Evolutionary conservation across 1,140 invertebrate species (phyloP).

Genomic region (Cyrtorhinus lividipennis): DNA sequence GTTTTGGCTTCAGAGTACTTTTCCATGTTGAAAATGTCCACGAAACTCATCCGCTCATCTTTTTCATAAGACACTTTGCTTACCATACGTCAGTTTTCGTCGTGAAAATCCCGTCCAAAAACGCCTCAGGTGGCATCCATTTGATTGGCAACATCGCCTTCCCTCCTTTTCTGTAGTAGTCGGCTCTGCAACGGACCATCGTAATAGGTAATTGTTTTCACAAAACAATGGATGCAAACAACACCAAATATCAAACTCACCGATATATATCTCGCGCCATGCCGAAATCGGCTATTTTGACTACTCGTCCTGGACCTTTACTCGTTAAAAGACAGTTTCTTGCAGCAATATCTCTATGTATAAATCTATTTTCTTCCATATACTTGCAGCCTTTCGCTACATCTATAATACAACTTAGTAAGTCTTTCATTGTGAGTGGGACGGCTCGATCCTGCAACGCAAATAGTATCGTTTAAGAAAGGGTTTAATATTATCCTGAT

Average conservation of each 20-base stretch:
- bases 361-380: conserved; percentile 90
- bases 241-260: too few relatives aligned
- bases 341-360: conserved; percentile 96
- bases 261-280: conserved; percentile 89
- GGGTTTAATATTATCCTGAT: too few relatives aligned
- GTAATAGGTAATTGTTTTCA: too few relatives aligned
- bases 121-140: conserved; percentile 99
- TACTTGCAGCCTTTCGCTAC: conserved; percentile 91
- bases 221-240: too few relatives aligned
- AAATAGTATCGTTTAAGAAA: too few relatives aligned
- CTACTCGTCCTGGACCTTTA: conserved; percentile 69
- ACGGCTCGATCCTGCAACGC: conserved; percentile 53
- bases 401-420: conserved; percentile 78
- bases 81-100: conserved; percentile 96
- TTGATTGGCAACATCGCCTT: conserved; percentile 95
- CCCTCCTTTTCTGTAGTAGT: conserved; percentile 95
- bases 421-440: conserved; percentile 70
- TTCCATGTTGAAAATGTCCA: too few relatives aligned
- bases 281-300: conserved; percentile 98
- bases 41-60: too few relatives aligned
- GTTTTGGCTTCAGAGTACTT: too few relatives aligned
- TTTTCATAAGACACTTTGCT: too few relatives aligned
- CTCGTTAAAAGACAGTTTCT: conserved; percentile 91
- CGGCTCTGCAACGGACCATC: conserved; percentile 61
- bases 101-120: conserved; percentile 93